Base-by-base conservation (phyloP, 2,888 invertebrate species). In the Noctua janthe region DNA sequence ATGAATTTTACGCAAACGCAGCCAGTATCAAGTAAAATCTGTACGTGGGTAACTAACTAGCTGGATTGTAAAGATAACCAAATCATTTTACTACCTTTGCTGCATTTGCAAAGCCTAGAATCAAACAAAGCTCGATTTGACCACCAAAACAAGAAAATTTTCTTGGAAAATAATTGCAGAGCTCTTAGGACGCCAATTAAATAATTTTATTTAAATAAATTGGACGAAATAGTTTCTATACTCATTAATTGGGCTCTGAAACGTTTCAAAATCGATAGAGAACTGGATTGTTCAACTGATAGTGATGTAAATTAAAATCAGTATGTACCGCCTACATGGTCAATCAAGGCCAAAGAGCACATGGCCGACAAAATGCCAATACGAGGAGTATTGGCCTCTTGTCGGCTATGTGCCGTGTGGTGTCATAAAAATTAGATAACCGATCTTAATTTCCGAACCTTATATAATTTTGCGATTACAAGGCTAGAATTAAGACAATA, bases 301-400 rank as follows among this genome's bases (percentile, higher is more conserved):
- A 62, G 35, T 76, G 13, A 49, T 74, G 80, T 80, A 80, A 84
- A 84, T 80, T 80, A 71, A 76, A 74, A 35, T 54, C 59, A 66
- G 74, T 49, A 76, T 29, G 15, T 67, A 81, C 20, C 70, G 64
- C 70, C 71, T 69, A 78, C 87, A 69, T 51, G 56, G 74, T 75
- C 70, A 67, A 70, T 17, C 81, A 81, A 86, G 85, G 88, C 11
- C 77, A 71, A 64, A 64, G 74, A 87, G 70, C 84, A 87, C 73
- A 67, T 84, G 84, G 56, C 66, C 29, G 59, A 56, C 35, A 49
- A 74, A 83, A 74, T 73, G 71, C 39, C 74, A 87, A 78, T 83
- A 79, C 47, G 43, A 47, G 43, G 43, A 47, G 43, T 10, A 47
- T 47, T 47, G 47, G 47, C 47, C 47, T 47, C 1, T 47, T 47